Evolutionary conservation across 23 tunicate genomes (phyloP).

Genomic region (Trididemnum miniatum): DNA sequence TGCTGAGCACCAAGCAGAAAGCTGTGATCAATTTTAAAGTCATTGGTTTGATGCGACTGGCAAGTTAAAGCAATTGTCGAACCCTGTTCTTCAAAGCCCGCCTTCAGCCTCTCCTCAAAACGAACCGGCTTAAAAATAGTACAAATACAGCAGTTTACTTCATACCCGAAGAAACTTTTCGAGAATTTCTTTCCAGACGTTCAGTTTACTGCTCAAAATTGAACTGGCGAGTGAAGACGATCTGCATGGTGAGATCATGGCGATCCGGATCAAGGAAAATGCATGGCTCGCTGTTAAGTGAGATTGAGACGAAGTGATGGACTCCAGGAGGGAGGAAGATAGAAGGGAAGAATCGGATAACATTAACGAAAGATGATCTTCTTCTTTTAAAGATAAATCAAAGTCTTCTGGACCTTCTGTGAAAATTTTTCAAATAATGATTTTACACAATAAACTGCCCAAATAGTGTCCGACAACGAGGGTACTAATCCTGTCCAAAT

Average conservation of each 20-base stretch:
- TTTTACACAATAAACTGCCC: no score
- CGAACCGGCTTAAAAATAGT: no score
- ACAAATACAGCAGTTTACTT: no score
- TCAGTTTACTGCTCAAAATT: constrained; percentile 14
- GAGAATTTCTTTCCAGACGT: constrained; percentile 57
- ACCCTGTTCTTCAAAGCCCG: no score
- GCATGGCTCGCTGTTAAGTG: constrained; percentile 65
- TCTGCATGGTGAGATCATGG: constrained; percentile 29
- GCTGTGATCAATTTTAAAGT: no score
- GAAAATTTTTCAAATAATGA: neutral
- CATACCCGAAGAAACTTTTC: constrained; percentile 59
- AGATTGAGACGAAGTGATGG: constrained; percentile 49
- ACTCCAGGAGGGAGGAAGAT: constrained; percentile 20
- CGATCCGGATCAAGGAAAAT: constrained; percentile 47
- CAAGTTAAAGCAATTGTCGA: no score
- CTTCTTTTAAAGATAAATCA: constrained; percentile 34
- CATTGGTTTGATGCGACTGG: no score
- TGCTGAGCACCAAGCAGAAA: no score
- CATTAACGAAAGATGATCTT: constrained; percentile 24
- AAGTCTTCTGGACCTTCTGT: constrained; percentile 2
- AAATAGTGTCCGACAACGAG: no score
- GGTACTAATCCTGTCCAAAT: no score
- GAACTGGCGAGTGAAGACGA: neutral
- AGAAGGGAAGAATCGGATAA: constrained; percentile 45
- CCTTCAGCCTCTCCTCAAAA: no score